Percentiles rank a stretch among this genome's conserved stretches.
Evolutionary conservation across 2,888 invertebrate species (phyloP).

Genomic region (Beris chalybata): DNA sequence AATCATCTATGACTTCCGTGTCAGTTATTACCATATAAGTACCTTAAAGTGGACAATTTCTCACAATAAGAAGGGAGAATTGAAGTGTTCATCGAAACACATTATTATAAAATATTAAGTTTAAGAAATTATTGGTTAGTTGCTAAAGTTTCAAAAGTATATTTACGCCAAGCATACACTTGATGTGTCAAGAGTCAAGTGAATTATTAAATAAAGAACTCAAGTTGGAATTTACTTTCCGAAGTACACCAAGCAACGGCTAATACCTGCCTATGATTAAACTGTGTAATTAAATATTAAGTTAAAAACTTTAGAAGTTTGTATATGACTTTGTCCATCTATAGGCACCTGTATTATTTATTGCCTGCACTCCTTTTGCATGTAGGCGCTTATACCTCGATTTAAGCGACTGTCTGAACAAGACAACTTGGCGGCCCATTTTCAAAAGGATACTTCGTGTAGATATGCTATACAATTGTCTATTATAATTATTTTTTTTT

Average conservation of each 20-base stretch:
- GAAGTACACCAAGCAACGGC: neutral
- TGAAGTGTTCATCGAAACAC: too few relatives aligned
- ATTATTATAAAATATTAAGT: too few relatives aligned
- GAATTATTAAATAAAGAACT: conserved; percentile 17
- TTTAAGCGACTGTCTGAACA: conserved; percentile 3
- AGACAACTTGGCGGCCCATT: conserved; percentile 5
- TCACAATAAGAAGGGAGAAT: too few relatives aligned
- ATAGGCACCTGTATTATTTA: neutral
- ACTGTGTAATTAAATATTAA: conserved; percentile 28
- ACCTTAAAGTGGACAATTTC: too few relatives aligned
- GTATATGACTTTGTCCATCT: neutral
- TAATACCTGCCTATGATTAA: neutral
- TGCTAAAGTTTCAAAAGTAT: too few relatives aligned
- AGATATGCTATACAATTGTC: conserved; percentile 7
- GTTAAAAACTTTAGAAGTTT: conserved; percentile 20
- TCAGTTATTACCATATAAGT: too few relatives aligned
- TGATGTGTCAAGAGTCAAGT: conserved; percentile 26
- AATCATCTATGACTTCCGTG: too few relatives aligned
- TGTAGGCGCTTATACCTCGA: neutral
- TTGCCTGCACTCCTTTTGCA: conserved; percentile 2
- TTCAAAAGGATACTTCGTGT: neutral
- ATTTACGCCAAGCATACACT: conserved; percentile 14
- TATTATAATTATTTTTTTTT: conserved; percentile 15
- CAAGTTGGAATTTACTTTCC: conserved; percentile 8
- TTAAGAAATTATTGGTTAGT: too few relatives aligned